Evolutionary conservation across 2,113 vertebrate genomes (phyloP), one percentile per base, ranked within the genome.

Genomic region (Aegotheles bennettii): DNA sequence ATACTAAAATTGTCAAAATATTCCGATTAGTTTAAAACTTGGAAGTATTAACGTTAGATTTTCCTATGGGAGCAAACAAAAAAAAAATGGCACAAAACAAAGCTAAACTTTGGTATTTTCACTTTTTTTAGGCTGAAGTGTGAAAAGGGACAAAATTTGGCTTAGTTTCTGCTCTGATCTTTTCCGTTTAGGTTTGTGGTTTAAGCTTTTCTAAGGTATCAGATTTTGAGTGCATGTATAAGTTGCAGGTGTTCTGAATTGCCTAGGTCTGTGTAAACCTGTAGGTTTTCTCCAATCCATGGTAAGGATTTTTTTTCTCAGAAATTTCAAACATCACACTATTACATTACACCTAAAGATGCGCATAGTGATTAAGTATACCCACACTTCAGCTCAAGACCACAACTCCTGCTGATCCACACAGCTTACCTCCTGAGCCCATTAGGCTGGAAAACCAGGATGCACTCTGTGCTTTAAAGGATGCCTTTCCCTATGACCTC

Each of bases 11-110:
- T 84, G 50, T 90, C 42, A 45, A 69, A 90, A 54, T 77, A 33
- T 75, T 93, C 61, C 68, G 69, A 85, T 91, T 21, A 68, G 24
- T 91, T 93, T 59, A 40, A 86, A 96, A 84, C 51, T 84, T 81
- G 51, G 51, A 90, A 84, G 47, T 23, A 43, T 51, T 86, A 63
- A 84, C 81, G 26, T 63, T 84, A 74, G 38, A 10, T 50, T 69
- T 94, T 90, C 38, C 74, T 84, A 28, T 17, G 56, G 73, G 79
- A 96, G 48, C 35, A 42, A 82, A 69, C 31, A 0, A 74, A 70
- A 91, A n/a, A 92, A 74, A 38, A 64, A 4, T 40, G 38, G 38
- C 61, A 57, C 28, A 45, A 59, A 85, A n/a, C 23, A 50, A 48
- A 53, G 42, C 45, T 93, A 33, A 57, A 28, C 33, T 70, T 71